These are phyloP conservation scores for Dynastes maya DNA, from an alignment of 2,888 invertebrate species.

Conservation along the genomic window DNA sequence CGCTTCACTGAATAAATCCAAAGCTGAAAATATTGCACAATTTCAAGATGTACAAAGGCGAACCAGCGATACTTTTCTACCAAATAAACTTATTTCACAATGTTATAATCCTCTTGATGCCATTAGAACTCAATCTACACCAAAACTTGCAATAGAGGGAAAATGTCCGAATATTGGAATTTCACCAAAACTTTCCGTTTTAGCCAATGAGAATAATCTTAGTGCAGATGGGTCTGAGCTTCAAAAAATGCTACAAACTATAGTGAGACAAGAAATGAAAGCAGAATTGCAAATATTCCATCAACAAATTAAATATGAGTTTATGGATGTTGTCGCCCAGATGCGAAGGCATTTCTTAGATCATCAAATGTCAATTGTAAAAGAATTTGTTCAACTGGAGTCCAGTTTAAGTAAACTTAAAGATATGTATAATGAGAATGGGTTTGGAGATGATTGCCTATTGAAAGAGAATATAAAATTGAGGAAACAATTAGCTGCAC, in stretches of 20 bases:
- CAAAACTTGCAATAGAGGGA: slow-evolving; percentile 36
- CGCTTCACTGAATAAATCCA: neutral
- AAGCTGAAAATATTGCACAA: slow-evolving; percentile 7
- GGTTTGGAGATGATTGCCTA: slow-evolving; percentile 65
- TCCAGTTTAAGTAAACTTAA: slow-evolving; percentile 58
- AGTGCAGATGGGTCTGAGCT: neutral
- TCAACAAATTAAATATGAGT: slow-evolving; percentile 60
- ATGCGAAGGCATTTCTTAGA: slow-evolving; percentile 62
- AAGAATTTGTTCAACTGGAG: slow-evolving; percentile 65
- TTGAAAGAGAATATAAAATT: too few relatives aligned
- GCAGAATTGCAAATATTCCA: slow-evolving; percentile 55
- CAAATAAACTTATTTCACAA: neutral
- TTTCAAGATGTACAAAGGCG: slow-evolving; percentile 26
- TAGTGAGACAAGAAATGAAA: slow-evolving; percentile 16
- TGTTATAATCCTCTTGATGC: neutral
- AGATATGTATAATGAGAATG: slow-evolving; percentile 60
- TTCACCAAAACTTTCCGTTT: slow-evolving; percentile 34
- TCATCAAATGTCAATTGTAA: slow-evolving; percentile 64
- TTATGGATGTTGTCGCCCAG: slow-evolving; percentile 59
- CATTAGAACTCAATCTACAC: slow-evolving; percentile 46
- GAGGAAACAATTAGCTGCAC: slow-evolving; percentile 63
- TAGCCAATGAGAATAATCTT: slow-evolving; percentile 14
- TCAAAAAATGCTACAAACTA: slow-evolving; percentile 1
- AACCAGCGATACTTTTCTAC: neutral
- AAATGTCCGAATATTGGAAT: neutral